Base-by-base conservation (phyloP, 2,888 invertebrate genomes). In the Panzeria rudis region DNA sequence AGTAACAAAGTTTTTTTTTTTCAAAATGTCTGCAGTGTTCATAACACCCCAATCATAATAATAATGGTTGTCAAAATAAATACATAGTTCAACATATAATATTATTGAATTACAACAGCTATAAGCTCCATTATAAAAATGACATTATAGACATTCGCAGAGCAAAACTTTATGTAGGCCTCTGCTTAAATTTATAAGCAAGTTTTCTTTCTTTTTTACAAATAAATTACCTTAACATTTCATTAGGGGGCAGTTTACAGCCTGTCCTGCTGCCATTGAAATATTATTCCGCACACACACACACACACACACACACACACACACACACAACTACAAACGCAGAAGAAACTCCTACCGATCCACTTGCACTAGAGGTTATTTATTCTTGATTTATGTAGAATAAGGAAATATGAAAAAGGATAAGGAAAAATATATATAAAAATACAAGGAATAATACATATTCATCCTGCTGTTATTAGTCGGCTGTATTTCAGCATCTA, bases 321-420 rank as follows among this genome's bases (percentile, higher is more conserved):
- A 38, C 20, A 50, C 29, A 25, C 52, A 38, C 25, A 41, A n/a
- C 2, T 1, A 35, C 32, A 11, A 38, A 76, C 4, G 15, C 20
- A 62, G 38, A 38, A n/a, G 23, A 5, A 25, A 15, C 23, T 54
- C 41, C 25, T 59, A 44, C 44, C 50, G 11, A 35, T 41, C 62
- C 5, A 38, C 25, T 44, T 20, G 50, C 13, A 29, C 25, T 61
- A 76, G 35, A 35, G 69, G 41, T 69, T 72, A 64, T 71, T 66
- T 77, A 66, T 71, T 56, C 71, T 79, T 83, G 68, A 69, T 83
- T 72, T 78, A 73, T 83, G 61, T 35, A 59, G 59, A 73, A 68
- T 17, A 73, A 59, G 47, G 11, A 59, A 59, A 73, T 66, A 38
- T 50, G 52, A 32, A 61, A 56, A 44, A 23, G n/a, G 13, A 41